Evolutionary conservation across 2,888 invertebrate species (phyloP), one percentile per base, ranked within the genome.

Genomic region (Drosophila parthenogenetica): DNA sequence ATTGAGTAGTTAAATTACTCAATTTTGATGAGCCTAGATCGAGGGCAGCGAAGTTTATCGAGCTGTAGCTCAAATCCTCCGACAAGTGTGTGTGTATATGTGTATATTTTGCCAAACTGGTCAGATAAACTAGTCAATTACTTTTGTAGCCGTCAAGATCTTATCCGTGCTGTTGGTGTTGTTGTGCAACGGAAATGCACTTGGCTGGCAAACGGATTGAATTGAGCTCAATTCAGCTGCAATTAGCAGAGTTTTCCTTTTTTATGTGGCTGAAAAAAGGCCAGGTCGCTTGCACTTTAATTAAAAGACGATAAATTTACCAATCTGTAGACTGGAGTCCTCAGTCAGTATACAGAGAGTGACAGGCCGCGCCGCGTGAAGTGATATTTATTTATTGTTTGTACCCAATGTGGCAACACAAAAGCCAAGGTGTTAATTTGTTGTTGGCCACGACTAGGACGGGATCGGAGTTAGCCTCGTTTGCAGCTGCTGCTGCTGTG

Each of bases 291-390:
- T 90, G 90, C 91, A 87, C 89, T 90, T 91, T 91, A 91, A 91
- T 91, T 91, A 91, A 91, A 91, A 91, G 91, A 87, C 91, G 90
- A 91, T 91, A 91, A 91, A 91, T 91, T 91, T 90, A 77, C 84
- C 78, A 80, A 75, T 74, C 77, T 75, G 75, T 75, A 78, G 73
- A 78, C 62, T 61, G 66, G 13, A 37, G 63, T 67, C 58, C 61
- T 22, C 45, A 63, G 55, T 66, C 43, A 29, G 29, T 2, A 29
- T 29, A 29, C 29, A 53, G 45, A 39, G 53, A 40, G 43, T 84
- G 82, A 89, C 89, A 87, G 89, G 69, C 69, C 71, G 67, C 58
- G 65, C 66, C 69, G 78, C 79, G 70, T 78, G 77, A 71, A 85
- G 87, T 86, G 85, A 89, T 89, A 89, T 85, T 85, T 85, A 85